A percentile compares a stretch with the other conserved stretches of the same genome.
These are phyloP conservation scores for Acrobasis suavella DNA, from an alignment of 2,888 invertebrate genomes.

Conservation along the genomic window DNA sequence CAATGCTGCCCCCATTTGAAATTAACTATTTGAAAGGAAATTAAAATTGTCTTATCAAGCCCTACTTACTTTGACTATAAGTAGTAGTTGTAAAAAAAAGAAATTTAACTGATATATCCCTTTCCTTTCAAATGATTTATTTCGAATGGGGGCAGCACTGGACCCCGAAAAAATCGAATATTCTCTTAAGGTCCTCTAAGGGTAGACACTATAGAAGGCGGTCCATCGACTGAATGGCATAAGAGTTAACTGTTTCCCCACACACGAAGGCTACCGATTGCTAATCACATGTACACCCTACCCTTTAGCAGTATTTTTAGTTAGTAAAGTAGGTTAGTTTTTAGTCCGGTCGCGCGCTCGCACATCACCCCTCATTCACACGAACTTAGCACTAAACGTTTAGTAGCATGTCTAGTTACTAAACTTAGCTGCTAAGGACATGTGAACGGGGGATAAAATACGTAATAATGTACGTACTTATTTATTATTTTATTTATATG, in stretches of 20 bases:
- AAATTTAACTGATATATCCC: no score
- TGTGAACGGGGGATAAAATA: not conserved
- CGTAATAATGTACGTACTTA: conserved; percentile 14
- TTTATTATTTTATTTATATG: conserved; percentile 10
- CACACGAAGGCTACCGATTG: conserved; percentile 64
- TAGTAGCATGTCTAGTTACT: not conserved
- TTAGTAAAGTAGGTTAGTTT: conserved; percentile 65
- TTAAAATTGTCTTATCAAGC: no score
- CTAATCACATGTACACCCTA: conserved; percentile 70
- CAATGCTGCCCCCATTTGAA: no score
- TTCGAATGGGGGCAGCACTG: no score
- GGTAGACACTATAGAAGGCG: no score
- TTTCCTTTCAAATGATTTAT: no score
- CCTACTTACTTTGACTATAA: no score
- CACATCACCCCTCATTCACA: not conserved
- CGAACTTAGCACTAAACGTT: not conserved
- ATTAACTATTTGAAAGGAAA: no score
- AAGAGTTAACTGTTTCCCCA: conserved; percentile 38
- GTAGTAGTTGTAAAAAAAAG: no score
- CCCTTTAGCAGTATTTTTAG: conserved; percentile 77
- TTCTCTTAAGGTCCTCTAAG: not conserved
- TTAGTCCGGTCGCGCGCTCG: conserved; percentile 6
- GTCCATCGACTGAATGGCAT: not conserved
- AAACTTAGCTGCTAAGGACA: not conserved
- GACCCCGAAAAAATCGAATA: no score